phyloP scores from a whole-genome alignment of 2,113 vertebrate genomes.

The Pica pica region DNA sequence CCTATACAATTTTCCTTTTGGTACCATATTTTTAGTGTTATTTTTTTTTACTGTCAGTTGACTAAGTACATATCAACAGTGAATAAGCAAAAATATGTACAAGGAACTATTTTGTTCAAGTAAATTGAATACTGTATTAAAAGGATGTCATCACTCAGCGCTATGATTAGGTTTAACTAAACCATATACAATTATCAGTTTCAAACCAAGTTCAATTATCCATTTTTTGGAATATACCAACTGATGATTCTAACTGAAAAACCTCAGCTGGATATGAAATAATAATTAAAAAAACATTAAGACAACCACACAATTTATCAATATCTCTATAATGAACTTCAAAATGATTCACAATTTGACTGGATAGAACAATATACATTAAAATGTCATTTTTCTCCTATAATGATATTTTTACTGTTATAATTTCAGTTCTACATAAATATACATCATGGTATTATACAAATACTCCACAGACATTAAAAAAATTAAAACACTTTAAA shows the following conservation, averaged over 20 bases:
- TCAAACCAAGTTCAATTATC: slow-evolving; percentile 80
- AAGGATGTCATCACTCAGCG: slow-evolving; percentile 87
- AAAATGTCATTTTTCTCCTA: slow-evolving; percentile 77
- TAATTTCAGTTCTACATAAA: slow-evolving; percentile 82
- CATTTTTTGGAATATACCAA: slow-evolving; percentile 78
- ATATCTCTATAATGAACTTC: slow-evolving; percentile 95
- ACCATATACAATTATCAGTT: slow-evolving; percentile 82
- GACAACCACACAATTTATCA: slow-evolving; percentile 96
- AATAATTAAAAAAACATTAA: slow-evolving; percentile 96
- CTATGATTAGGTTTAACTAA: slow-evolving; percentile 85
- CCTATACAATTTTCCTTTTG: slow-evolving; percentile 83
- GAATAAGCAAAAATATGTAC: slow-evolving; percentile 98
- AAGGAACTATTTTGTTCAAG: slow-evolving; percentile 86
- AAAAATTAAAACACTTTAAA: slow-evolving; percentile 82
- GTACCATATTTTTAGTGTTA: slow-evolving; percentile 85
- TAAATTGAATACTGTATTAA: slow-evolving; percentile 94
- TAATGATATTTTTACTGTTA: slow-evolving; percentile 77
- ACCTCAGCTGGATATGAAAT: slow-evolving; percentile 83
- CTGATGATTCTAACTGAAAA: slow-evolving; percentile 79
- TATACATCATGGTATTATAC: slow-evolving; percentile 82
- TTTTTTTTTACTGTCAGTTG: slow-evolving; percentile 74
- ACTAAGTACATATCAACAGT: slow-evolving; percentile 97
- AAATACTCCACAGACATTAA: slow-evolving; percentile 83
- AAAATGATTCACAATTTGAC: slow-evolving; percentile 93
- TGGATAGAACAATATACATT: slow-evolving; percentile 81